Base-by-base conservation (phyloP, 2,888 invertebrate genomes). In the Serrognathus titanus region DNA sequence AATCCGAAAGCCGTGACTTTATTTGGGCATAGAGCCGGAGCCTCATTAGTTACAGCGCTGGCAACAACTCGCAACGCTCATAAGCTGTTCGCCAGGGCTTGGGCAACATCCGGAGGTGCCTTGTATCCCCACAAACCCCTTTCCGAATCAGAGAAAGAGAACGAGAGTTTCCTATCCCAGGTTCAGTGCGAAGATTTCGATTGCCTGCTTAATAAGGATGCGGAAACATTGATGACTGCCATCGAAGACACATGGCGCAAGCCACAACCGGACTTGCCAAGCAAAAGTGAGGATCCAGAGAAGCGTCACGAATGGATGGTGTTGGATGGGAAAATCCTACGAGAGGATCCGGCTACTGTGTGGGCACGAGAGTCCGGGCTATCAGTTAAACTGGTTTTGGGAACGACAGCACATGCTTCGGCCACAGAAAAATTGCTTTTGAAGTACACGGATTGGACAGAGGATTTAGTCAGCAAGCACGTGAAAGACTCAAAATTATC, bases 11-110 rank as follows among this genome's bases (percentile, higher is more conserved):
- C 89, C 2, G 90, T 95, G 0, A 94, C 92, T 0, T 71, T 95
- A 38, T 82, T 94, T 67, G 95, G 93, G 0, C 92, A 94, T 71
- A 83, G 90, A 16, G 91, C 93, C 0, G 76, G 94, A 1, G 94
- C 89, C 1, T 93, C 93, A 0, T 76, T 94, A 10, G 89, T 91
- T 0, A 88, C 92, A 0, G 89, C 91, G 0, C 77, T 94, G 40
- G 83, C 69, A 77, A 87, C 62, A 73, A 83, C 80, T 9, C 79
- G 74, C 63, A 77, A 82, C 54, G 80, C 85, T 2, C 83, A 85
- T 51, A 84, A 84, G 47, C 79, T 92, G 3, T 94, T 92, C 69
- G 80, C 87, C 0, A 80, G 88, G 50, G 89, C 87, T 3, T 93
- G 93, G 93, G 83, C 91, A 1, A 86, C 92, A 0, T 91, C 91